Evolutionary conservation across 2,888 invertebrate genomes (phyloP).

Genomic region (Deilephila elpenor): DNA sequence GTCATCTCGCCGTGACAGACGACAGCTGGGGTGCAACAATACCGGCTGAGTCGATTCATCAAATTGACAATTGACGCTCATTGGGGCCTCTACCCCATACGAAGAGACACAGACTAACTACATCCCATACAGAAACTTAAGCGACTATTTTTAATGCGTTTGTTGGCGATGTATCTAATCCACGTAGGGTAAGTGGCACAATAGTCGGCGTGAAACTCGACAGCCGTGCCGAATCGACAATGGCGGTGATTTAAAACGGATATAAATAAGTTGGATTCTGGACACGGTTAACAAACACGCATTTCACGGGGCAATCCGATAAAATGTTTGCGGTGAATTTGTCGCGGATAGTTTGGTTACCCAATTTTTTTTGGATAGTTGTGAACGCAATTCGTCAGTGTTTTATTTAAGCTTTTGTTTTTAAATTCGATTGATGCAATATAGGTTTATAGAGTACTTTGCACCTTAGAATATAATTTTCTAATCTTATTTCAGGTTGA

Average conservation of each 20-base stretch:
- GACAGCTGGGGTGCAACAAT: constrained; percentile 81
- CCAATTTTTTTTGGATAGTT: constrained; percentile 41
- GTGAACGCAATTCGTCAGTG: constrained; percentile 11
- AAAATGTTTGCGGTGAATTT: constrained; percentile 67
- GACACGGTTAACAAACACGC: constrained; percentile 78
- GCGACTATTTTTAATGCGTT: constrained; percentile 42
- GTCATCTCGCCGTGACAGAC: constrained; percentile 79
- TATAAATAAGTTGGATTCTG: constrained; percentile 79
- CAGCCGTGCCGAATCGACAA: constrained; percentile 78
- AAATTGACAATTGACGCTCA: constrained; percentile 59
- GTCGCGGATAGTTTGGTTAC: constrained; percentile 59
- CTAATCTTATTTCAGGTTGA: too few relatives aligned
- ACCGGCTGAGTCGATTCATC: constrained; percentile 76
- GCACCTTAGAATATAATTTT: too few relatives aligned
- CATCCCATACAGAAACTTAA: constrained; percentile 35
- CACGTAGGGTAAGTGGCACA: constrained; percentile 54
- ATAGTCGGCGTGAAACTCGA: constrained; percentile 66
- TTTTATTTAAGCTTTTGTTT: not conserved
- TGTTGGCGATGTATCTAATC: constrained; percentile 42
- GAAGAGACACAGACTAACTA: constrained; percentile 54
- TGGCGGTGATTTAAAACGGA: constrained; percentile 77
- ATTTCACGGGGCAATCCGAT: constrained; percentile 76
- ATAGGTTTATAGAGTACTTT: too few relatives aligned
- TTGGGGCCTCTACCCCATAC: constrained; percentile 68
- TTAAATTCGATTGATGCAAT: too few relatives aligned